A percentile compares a stretch with the other conserved stretches of the same genome.
Conservation (phyloP, 2,113 vertebrate species). For the Silurus meridionalis region DNA sequence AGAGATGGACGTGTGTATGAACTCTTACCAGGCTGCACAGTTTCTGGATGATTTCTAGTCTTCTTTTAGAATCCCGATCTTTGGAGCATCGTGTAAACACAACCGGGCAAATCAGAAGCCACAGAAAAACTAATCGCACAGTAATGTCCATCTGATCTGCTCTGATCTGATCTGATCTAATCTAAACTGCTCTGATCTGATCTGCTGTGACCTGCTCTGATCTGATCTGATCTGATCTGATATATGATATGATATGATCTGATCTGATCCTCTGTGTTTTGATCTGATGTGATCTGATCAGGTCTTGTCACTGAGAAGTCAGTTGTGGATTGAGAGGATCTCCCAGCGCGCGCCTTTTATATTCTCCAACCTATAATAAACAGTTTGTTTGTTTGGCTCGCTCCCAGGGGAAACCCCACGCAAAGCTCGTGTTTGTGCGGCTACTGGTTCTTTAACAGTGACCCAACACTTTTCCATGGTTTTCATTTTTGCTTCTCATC, state of each 20-base stretch:
- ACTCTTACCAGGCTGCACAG: conserved; percentile 35
- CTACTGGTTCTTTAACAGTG: no score
- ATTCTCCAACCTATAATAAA: background rate
- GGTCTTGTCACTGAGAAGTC: background rate
- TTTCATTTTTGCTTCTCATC: no score
- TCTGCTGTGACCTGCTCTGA: no score
- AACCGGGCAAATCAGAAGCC: background rate
- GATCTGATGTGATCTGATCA: no score
- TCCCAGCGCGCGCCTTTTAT: background rate
- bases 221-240: no score
- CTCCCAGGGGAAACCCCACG: background rate
- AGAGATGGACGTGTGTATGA: background rate
- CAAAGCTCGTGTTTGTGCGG: no score
- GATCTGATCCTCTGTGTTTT: no score
- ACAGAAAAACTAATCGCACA: conserved; percentile 12
- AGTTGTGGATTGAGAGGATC: background rate
- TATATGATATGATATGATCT: no score
- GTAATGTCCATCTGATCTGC: conserved; percentile 16
- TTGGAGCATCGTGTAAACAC: background rate
- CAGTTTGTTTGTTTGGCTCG: background rate
- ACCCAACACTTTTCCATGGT: background rate
- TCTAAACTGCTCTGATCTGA: no score
- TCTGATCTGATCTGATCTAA: background rate
- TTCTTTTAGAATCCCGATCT: background rate
- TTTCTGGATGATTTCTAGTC: background rate